A percentile compares a stretch with the other conserved stretches of the same genome.
Conservation (phyloP, 2,113 vertebrate species). For the Zosterops pallidus region DNA sequence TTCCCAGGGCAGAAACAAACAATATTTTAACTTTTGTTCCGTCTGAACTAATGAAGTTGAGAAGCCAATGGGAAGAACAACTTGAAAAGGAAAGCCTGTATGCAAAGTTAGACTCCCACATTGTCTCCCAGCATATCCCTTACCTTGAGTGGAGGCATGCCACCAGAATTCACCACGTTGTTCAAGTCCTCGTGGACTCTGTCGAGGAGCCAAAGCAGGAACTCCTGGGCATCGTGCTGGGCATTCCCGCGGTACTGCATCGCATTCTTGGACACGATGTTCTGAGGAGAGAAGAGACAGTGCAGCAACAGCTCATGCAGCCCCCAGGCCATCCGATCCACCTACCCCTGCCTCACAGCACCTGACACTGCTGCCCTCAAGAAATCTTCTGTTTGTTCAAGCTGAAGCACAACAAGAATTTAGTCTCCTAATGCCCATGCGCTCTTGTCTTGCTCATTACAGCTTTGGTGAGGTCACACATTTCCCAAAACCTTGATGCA, state of each 20-base stretch:
- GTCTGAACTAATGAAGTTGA: neutral
- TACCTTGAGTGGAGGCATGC: slow-evolving; percentile 85
- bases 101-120: rapidly evolving
- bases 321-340: neutral
- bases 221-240: slow-evolving; percentile 98
- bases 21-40: neutral
- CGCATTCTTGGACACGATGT: slow-evolving; percentile 91
- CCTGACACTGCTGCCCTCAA: neutral
- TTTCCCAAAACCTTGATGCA: neutral
- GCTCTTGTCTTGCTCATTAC: neutral
- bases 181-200: slow-evolving; percentile 96
- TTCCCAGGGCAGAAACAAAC: neutral
- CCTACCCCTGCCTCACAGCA: neutral
- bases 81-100: neutral
- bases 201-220: slow-evolving; percentile 96
- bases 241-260: slow-evolving; percentile 93
- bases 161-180: slow-evolving; percentile 77
- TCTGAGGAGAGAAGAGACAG: slow-evolving; percentile 70
- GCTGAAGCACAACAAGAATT: neutral
- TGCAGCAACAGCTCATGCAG: neutral
- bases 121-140: neutral
- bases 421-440: neutral
- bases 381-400: neutral
- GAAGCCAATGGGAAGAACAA: neutral
- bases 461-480: neutral